phyloP scores from a whole-genome alignment of 2,888 invertebrate species.

The Metopia argyrocephala region DNA sequence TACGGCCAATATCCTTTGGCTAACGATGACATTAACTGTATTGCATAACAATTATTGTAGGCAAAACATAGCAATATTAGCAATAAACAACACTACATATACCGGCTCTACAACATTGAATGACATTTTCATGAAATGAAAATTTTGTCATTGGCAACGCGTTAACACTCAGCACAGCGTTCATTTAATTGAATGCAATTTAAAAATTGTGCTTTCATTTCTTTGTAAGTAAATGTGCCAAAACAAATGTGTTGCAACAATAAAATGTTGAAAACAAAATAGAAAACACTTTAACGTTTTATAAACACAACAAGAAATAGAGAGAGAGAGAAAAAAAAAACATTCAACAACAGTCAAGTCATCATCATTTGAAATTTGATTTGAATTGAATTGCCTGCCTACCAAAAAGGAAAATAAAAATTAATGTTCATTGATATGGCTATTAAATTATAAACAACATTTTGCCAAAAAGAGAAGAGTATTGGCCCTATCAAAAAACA shows the following conservation, averaged over 20 bases:
- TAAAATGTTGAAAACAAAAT: conserved; percentile 40
- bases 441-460: conserved; percentile 43
- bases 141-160: conserved; percentile 39
- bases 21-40: conserved; percentile 25
- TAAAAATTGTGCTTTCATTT: not conserved
- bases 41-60: conserved; percentile 5
- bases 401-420: conserved; percentile 21
- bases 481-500: conserved; percentile 5
- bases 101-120: too few species aligned
- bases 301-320: conserved; percentile 32
- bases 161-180: too few species aligned
- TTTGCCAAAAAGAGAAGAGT: conserved; percentile 20
- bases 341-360: conserved; percentile 37
- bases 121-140: not conserved
- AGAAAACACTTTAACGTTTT: conserved; percentile 37
- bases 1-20: not conserved
- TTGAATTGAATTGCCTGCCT: conserved; percentile 29
- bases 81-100: too few species aligned
- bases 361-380: conserved; percentile 47
- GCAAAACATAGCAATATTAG: conserved; percentile 14
- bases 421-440: conserved; percentile 24
- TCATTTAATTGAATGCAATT: too few species aligned
- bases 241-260: conserved; percentile 33
- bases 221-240: conserved; percentile 9
- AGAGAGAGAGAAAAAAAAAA: not conserved